These are phyloP conservation scores for Apis laboriosa DNA, from an alignment of 1,140 invertebrate species.

Conservation along the genomic window DNA sequence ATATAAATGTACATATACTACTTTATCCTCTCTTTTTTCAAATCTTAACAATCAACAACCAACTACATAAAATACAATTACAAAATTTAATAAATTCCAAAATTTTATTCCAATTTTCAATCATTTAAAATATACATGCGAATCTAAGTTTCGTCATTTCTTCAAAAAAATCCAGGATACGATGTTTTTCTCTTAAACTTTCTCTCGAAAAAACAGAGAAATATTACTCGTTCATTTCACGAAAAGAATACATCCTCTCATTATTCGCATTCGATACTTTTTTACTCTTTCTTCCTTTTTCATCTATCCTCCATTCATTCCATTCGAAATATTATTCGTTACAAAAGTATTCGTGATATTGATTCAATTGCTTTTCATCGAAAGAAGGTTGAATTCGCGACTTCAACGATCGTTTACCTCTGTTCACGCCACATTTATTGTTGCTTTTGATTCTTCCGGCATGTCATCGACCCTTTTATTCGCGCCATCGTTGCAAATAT, in stretches of 20 bases:
- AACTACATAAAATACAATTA: too few species aligned
- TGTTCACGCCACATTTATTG: not conserved
- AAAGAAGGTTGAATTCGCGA: not conserved
- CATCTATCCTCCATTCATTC: not conserved
- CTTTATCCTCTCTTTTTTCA: not conserved
- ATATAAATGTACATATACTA: too few species aligned
- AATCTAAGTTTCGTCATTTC: not conserved
- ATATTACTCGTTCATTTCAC: not conserved
- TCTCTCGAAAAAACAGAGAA: not conserved
- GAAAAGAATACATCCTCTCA: not conserved
- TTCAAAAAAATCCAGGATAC: not conserved
- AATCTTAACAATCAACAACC: too few species aligned
- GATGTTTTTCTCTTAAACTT: not conserved
- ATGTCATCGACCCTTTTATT: not conserved
- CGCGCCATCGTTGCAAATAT: conserved; percentile 8
- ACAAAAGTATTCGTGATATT: not conserved
- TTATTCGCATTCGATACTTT: not conserved
- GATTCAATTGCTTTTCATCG: not conserved
- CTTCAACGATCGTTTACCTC: not conserved
- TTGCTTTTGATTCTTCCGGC: conserved; percentile 22
- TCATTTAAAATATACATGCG: not conserved
- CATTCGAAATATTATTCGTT: not conserved
- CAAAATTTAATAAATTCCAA: too few species aligned
- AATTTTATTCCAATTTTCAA: not conserved
- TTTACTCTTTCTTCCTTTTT: not conserved